Evolutionary conservation across 1,140 invertebrate species (phyloP).

Genomic region (Apis mellifera): DNA sequence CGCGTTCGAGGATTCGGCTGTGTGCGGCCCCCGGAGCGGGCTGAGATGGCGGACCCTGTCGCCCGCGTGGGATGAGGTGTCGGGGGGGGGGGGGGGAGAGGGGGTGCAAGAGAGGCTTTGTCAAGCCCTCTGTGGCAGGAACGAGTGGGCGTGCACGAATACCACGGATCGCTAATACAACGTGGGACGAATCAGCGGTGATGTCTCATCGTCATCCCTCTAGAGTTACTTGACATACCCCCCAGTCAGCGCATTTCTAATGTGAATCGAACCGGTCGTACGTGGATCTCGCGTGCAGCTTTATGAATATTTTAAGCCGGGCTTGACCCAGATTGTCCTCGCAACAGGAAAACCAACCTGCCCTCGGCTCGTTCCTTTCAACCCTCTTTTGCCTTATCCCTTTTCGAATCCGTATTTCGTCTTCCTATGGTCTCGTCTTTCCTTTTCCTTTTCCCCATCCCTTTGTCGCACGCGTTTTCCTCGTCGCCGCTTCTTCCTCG

Average conservation of each 20-base stretch:
- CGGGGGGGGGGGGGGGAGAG: not conserved
- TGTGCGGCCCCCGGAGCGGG: slow-evolving; percentile 34
- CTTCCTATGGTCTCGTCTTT: not conserved
- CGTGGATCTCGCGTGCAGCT: slow-evolving; percentile 76
- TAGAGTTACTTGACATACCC: slow-evolving; percentile 66
- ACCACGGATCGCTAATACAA: slow-evolving; percentile 36
- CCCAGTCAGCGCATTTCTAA: slow-evolving; percentile 73
- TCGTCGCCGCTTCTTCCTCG: not conserved
- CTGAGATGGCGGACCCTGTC: slow-evolving; percentile 37
- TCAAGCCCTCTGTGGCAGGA: slow-evolving; percentile 38
- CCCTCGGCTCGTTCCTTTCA: slow-evolving; percentile 51
- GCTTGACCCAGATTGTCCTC: slow-evolving; percentile 77
- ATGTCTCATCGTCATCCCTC: slow-evolving; percentile 44
- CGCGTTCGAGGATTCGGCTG: slow-evolving; percentile 6
- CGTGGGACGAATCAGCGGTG: slow-evolving; percentile 31
- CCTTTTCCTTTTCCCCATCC: not conserved
- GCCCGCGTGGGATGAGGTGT: slow-evolving; percentile 21
- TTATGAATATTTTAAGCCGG: slow-evolving; percentile 78
- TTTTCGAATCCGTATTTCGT: slow-evolving; percentile 15
- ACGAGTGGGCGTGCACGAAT: slow-evolving; percentile 33
- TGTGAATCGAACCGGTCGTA: slow-evolving; percentile 73
- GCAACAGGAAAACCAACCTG: slow-evolving; percentile 67
- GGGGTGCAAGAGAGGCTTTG: slow-evolving; percentile 33
- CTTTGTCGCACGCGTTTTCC: not conserved
- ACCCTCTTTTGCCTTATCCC: slow-evolving; percentile 1